Base-by-base conservation (phyloP, 2,797 vertebrate genomes). In the Jordanella pulchra region DNA sequence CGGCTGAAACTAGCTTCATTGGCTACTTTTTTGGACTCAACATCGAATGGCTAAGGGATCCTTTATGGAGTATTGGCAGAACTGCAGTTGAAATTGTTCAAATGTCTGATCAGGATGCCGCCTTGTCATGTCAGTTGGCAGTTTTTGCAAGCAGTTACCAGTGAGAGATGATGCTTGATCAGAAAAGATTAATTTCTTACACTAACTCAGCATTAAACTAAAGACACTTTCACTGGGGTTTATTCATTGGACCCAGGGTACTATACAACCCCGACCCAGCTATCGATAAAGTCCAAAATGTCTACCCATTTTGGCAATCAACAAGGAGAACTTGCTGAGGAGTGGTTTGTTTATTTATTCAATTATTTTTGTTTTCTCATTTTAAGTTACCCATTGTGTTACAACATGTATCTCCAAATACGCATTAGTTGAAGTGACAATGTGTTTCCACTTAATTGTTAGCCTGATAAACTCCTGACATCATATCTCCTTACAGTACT, bases 361-460 rank as follows among this genome's bases (percentile, higher is more conserved):
- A 15, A n/a, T 18, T 11, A n/a, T 44, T 3, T n/a, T 12, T 6
- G 17, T 14, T 13, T 35, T 45, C 15, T 51, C 53, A 60, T 42
- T 74, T 67, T 5, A 21, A 45, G 7, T 35, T n/a, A 23, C 12
- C 17, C 47, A 9, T 18, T 51, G 32, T 30, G 45, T 51, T 67
- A 48, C 45, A 42, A 69, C 9, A 27, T 63, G 56, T 3, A 9
- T 63, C 25, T 42, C 17, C 44, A 7, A 67, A 18, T 48, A 9
- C 56, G 14, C 65, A 18, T 25, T 42, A 9, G 27, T 39, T 5
- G 10, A 11, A 27, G 45, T 0, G 28, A 44, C 23, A 66, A 51
- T 51, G 51, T 76, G 44, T 81, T 54, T 51, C 75, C 67, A 51
- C 61, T 77, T 64, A 65, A 69, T 55, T 67, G 10, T 58, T 11